Evolutionary conservation across 1,140 invertebrate species (phyloP), one percentile per base, ranked within the genome.

Genomic region (Agrypnia vestita): DNA sequence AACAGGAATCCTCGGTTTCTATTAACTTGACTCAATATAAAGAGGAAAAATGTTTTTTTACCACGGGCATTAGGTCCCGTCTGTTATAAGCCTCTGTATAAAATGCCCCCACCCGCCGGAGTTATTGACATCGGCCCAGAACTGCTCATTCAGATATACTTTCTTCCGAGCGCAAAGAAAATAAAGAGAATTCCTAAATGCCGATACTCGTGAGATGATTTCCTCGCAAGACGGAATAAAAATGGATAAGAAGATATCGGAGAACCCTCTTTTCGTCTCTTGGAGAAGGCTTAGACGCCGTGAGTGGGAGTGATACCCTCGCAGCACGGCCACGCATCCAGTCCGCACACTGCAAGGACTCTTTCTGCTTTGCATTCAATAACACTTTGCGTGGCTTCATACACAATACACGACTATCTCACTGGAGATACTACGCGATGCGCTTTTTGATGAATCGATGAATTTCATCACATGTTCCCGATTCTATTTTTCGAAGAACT

Each of bases 141-240:
- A 49, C 77, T 46, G 55, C 77, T 73, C 49, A 79, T 72, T 79
- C 53, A 79, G 67, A 79, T 79, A 61, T 56, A 79, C 46, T 72
- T 61, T 46, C 43, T 71, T 47, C 62, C 76, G 46, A 71, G 47
- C 49, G 69, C 69, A 71, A 80, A 12, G 62, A 76, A 76, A 80
- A 80, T 80, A 80, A 80, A 76, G 62, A 71, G 44, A 80, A 80
- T 76, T 67, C 73, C 73, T 75, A 80, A 76, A 80, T 53, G 72
- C 59, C 71, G 78, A 80, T 80, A 73, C 79, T 80, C 49, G 35
- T 73, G 74, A 80, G 74, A 80, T 80, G 47, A 80, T 80, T 76
- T 80, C 69, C 62, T 76, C 53, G 12, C 73, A 47, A 25, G 44
- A 15, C 59, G 53, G 62, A 80, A 80, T 76, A 80, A 80, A 76